These are phyloP conservation scores for Drosophila teissieri DNA, from an alignment of 1,140 invertebrate species.

Conservation along the genomic window DNA sequence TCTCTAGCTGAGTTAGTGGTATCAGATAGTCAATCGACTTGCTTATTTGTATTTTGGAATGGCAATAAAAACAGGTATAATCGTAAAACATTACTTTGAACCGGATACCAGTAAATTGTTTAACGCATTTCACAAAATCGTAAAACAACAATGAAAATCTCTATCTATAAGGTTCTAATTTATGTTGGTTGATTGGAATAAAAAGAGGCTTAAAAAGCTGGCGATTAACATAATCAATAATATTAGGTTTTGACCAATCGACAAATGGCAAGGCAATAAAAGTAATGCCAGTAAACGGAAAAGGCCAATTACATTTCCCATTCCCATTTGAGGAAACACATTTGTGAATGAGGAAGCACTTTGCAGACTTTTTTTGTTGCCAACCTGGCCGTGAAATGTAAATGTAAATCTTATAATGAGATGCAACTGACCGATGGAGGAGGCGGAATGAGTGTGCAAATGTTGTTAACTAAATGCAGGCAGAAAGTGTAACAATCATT, in stretches of 20 bases:
- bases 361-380: constrained; percentile 10
- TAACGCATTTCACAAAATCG: constrained; percentile 5
- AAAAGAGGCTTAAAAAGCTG: not conserved
- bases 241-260: constrained; percentile 3
- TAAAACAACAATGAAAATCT: constrained; percentile 3
- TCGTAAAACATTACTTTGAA: not conserved
- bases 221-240: constrained; percentile 22
- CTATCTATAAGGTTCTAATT: constrained; percentile 10
- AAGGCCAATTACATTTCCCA: constrained; percentile 17
- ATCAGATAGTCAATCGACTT: too few relatives aligned
- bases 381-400: constrained; percentile 74
- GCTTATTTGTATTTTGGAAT: not conserved
- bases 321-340: constrained; percentile 26
- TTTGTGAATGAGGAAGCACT: constrained; percentile 33
- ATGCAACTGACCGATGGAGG: constrained; percentile 51
- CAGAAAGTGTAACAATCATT: constrained; percentile 72
- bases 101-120: constrained; percentile 2
- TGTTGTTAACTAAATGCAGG: constrained; percentile 43
- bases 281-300: not conserved
- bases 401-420: constrained; percentile 66
- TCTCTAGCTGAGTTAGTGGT: too few relatives aligned
- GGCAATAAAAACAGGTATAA: not conserved
- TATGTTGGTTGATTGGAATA: not conserved
- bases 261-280: not conserved
- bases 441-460: constrained; percentile 48